phyloP scores from a whole-genome alignment of 2,113 vertebrate species.

The Phrynosoma blainvillii region DNA sequence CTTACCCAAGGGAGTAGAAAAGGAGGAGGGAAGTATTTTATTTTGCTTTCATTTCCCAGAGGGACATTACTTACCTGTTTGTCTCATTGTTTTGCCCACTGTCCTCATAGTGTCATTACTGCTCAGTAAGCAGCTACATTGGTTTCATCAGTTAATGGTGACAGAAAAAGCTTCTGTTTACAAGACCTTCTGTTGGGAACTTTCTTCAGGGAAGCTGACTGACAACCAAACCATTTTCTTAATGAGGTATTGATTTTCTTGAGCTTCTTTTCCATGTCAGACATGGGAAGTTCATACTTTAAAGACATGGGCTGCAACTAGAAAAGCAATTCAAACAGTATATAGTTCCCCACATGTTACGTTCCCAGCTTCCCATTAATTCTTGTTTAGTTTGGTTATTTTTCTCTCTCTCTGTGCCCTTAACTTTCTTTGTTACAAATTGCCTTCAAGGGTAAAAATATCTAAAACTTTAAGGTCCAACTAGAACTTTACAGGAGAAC shows the following conservation, averaged over 20 bases:
- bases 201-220: constrained; percentile 28
- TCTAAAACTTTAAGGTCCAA: neutral
- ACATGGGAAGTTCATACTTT: constrained; percentile 38
- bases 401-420: neutral
- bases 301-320: constrained; percentile 5
- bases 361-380: constrained; percentile 1
- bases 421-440: constrained; percentile 14
- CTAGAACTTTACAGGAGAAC: neutral
- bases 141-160: constrained; percentile 23
- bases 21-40: neutral
- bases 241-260: constrained; percentile 46
- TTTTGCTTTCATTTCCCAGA: neutral
- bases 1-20: neutral
- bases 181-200: constrained; percentile 28
- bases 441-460: neutral
- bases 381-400: constrained; percentile 3
- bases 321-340: neutral
- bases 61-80: neutral
- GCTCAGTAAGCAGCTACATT: constrained; percentile 10
- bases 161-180: constrained; percentile 33
- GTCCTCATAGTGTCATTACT: neutral
- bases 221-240: constrained; percentile 43
- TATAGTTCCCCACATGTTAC: constrained; percentile 7
- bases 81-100: constrained; percentile 18
- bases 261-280: constrained; percentile 39